These are phyloP conservation scores for Hirtodrosophila alboralis DNA, from an alignment of 2,888 invertebrate species.

Conservation along the genomic window DNA sequence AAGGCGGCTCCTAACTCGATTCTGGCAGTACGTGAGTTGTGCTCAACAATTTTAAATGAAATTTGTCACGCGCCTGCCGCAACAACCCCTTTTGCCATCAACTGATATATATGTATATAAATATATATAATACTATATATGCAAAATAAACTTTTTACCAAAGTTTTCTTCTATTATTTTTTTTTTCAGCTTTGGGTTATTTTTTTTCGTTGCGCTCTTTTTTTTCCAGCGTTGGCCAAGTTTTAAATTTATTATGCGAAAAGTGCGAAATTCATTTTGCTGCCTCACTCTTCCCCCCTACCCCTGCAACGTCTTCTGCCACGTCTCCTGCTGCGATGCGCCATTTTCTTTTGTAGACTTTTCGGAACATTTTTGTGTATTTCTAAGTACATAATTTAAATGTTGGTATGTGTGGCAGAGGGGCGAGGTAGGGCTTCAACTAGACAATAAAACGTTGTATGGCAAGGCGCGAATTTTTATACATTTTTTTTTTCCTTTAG, in stretches of 20 bases:
- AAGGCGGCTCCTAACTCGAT: constrained; percentile 33
- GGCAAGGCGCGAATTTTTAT: constrained; percentile 69
- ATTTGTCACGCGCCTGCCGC: constrained; percentile 79
- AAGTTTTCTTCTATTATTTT: constrained; percentile 65
- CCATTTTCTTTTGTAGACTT: constrained; percentile 75
- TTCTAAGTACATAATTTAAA: constrained; percentile 83
- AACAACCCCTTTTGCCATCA: not conserved
- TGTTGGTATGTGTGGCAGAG: constrained; percentile 45
- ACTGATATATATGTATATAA: constrained; percentile 14
- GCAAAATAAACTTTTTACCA: constrained; percentile 79
- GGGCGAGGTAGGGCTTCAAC: constrained; percentile 37
- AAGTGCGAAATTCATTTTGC: constrained; percentile 84
- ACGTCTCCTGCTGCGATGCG: constrained; percentile 67
- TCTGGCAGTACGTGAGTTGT: constrained; percentile 63
- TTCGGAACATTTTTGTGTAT: constrained; percentile 70
- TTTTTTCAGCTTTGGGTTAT: constrained; percentile 42
- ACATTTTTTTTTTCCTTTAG: too few relatives aligned
- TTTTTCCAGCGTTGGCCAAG: constrained; percentile 65
- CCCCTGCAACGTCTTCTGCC: constrained; percentile 25
- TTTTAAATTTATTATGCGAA: constrained; percentile 83
- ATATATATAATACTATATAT: constrained; percentile 49
- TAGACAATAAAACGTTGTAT: constrained; percentile 76
- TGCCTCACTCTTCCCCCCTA: constrained; percentile 52
- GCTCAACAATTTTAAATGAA: constrained; percentile 79
- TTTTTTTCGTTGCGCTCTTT: constrained; percentile 31